phyloP scores from a whole-genome alignment of 1,140 invertebrate species.

The Rhyacophila brunnea region DNA sequence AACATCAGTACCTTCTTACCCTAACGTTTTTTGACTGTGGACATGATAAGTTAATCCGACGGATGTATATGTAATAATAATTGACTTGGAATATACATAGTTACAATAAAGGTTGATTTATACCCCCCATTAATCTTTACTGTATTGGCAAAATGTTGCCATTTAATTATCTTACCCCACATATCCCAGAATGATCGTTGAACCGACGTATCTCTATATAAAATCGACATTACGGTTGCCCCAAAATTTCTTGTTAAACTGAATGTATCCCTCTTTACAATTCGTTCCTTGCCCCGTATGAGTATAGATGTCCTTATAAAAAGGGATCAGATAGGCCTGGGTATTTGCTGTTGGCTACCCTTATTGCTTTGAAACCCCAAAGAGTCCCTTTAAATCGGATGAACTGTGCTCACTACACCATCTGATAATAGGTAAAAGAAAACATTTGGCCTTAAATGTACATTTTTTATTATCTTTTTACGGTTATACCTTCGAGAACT shows the following conservation, averaged over 20 bases:
- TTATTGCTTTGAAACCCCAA: slow-evolving; percentile 12
- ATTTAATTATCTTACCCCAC: background rate
- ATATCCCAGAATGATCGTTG: background rate
- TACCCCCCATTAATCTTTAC: too few species aligned
- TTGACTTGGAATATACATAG: too few species aligned
- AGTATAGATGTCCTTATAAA: slow-evolving; percentile 16
- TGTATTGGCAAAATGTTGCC: too few species aligned
- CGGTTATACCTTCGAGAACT: too few species aligned
- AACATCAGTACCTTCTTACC: too few species aligned
- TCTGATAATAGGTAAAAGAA: background rate
- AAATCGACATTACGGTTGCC: background rate
- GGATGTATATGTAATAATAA: too few species aligned
- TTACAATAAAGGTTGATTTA: too few species aligned
- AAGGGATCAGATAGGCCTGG: slow-evolving; percentile 17
- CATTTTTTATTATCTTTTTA: too few species aligned
- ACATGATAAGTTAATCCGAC: too few species aligned
- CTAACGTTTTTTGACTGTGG: too few species aligned
- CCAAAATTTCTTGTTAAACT: background rate
- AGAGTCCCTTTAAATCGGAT: slow-evolving; percentile 1
- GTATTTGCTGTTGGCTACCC: slow-evolving; percentile 4
- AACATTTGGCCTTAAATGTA: too few species aligned
- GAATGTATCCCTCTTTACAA: background rate
- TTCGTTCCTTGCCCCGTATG: background rate
- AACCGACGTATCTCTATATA: too few species aligned
- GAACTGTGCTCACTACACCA: background rate